Evolutionary conservation across 2,888 invertebrate genomes (phyloP), one percentile per base, ranked within the genome.

Genomic region (Sminthurinus aureus): DNA sequence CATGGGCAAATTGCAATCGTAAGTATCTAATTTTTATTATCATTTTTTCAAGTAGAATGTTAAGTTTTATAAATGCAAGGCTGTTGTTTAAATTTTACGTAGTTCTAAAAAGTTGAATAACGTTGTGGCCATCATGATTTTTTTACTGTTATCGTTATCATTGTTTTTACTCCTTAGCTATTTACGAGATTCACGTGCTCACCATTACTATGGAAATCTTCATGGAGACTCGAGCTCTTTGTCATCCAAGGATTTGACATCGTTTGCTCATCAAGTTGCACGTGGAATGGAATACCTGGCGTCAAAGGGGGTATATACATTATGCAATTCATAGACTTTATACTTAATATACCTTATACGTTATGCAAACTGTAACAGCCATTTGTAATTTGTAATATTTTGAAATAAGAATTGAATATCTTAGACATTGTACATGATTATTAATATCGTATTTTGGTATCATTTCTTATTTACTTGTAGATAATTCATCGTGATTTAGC

Each of bases 241-340:
- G 76, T 88, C 88, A n/a, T 88, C 89, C 20, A 88, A 95, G 79
- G 96, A 97, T 90, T 92, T 97, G 83, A 96, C 96, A 13, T 94
- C 95, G 84, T 98, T 97, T 90, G 96, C 96, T 87, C 95, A 96
- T 91, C 97, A 98, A 92, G 95, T 97, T 71, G 95, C 96, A 2
- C 93, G 94, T 88, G 96, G 96, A 84, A 96, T 97, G 96, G 95
- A 96, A 88, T 96, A 95, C 90, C 92, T 97, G 4, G 94, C 95
- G 78, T 93, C 94, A 24, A 94, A 95, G 90, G 96, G 96, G 91
- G 96, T 96, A 91, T 93, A 93, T 69, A 11, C 75, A 75, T 77
- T 22, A 77, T 20, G 6, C 51, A 52, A 73, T 22, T 73, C n/a
- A n/a, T n/a, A n/a, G n/a, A n/a, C n/a, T n/a, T n/a, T n/a, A n/a